Evolutionary conservation across 2,888 invertebrate genomes (phyloP), one percentile per base, ranked within the genome.

Genomic region (Heliconius erato): DNA sequence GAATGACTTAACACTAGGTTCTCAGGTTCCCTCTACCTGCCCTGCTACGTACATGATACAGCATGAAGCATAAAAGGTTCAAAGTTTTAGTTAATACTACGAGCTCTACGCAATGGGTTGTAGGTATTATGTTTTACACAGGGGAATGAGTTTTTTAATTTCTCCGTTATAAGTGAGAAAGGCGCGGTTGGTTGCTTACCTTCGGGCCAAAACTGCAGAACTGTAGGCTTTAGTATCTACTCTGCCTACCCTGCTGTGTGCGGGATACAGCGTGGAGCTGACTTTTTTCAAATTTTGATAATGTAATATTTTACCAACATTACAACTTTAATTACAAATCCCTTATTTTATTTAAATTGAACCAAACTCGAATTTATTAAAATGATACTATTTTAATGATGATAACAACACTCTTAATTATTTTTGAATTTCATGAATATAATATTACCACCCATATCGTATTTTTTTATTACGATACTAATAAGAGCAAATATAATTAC

Each of bases 401-500:
- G 32, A 32, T 32, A 32, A 35, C 35, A 35, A 35, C 7, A 35
- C 1, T 35, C 35, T 35, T 35, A 35, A 19, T 54, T 16, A 7
- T 54, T 54, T 54, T 54, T 44, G 12, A 3, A 44, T 44, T 19
- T 54, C 16, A 54, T 19, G 63, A 63, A 63, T 65, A 28, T 28
- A 28, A 28, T 28, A 28, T 28, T 28, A 28, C 28, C 12, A 23
- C 11, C 23, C 9, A 7, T n/a, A 63, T 63, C 11, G 3, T n/a
- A n/a, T 63, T 23, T n/a, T n/a, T 63, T n/a, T 65, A 59, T 32
- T 19, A 11, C 1, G 35, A 23, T 81, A 74, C 26, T 68, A 44
- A 14, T 32, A 63, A 35, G 16, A 71, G 9, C 23, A 28, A 49
- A 80, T 26, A 67, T 74, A 83, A 77, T 40, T 74, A 74, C 9